Conservation (phyloP, 2,113 vertebrate species). For the Xiphophorus hellerii region DNA sequence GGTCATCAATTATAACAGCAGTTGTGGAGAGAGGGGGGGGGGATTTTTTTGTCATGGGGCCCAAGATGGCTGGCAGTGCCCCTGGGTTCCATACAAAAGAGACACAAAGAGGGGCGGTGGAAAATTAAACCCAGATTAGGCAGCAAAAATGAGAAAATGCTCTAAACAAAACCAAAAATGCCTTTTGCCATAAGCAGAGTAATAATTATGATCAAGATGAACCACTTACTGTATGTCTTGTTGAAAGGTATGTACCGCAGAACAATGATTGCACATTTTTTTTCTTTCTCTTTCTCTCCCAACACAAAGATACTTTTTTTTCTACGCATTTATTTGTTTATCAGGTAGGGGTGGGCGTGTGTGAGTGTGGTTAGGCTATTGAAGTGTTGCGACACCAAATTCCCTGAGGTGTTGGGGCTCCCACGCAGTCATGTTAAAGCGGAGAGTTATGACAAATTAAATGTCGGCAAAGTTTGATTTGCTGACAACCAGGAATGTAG, state of each 20-base stretch:
- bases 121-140: background rate
- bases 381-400: constrained; percentile 57
- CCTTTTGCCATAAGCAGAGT: background rate
- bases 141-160: background rate
- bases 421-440: background rate
- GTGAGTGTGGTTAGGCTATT: constrained; percentile 53
- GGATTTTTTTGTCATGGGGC: too few species aligned
- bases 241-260: background rate
- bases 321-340: constrained; percentile 9
- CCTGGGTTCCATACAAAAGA: background rate
- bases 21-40: too few species aligned
- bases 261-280: constrained; percentile 7
- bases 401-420: constrained; percentile 46
- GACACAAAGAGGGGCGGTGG: background rate
- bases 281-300: constrained; percentile 35
- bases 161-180: too few species aligned
- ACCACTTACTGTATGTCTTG: background rate
- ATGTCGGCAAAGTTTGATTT: background rate
- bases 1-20: too few species aligned
- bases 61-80: too few species aligned
- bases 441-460: background rate
- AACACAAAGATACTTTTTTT: constrained; percentile 21
- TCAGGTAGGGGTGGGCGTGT: constrained; percentile 29
- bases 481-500: too few species aligned
- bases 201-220: background rate